phyloP scores from a whole-genome alignment of 2,888 invertebrate genomes.

The Drosophila imparisetae region DNA sequence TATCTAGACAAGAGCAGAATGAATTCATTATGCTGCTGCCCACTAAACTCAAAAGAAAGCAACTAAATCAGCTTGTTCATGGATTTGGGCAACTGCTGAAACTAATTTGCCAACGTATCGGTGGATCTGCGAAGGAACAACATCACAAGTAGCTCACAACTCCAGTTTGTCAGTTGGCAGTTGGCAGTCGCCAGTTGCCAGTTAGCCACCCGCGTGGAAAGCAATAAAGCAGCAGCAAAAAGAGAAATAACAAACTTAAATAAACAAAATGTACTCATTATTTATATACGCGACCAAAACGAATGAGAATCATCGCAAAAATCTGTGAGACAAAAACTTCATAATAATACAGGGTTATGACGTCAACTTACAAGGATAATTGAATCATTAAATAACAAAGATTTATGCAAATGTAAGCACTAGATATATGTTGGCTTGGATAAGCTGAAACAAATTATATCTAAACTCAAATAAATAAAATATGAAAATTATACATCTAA shows the following conservation, averaged over 20 bases:
- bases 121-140: constrained; percentile 46
- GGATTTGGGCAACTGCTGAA: constrained; percentile 54
- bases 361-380: background rate
- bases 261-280: constrained; percentile 80
- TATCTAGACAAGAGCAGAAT: constrained; percentile 40
- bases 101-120: constrained; percentile 77
- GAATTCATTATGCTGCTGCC: constrained; percentile 34
- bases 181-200: constrained; percentile 29
- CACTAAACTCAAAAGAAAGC: constrained; percentile 5
- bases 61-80: constrained; percentile 25
- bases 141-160: constrained; percentile 31
- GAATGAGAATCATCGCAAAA: constrained; percentile 62
- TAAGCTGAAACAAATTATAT: background rate
- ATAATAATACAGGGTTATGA: constrained; percentile 55
- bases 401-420: background rate
- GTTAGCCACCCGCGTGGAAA: constrained; percentile 74
- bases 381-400: background rate
- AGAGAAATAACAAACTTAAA: constrained; percentile 74
- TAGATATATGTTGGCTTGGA: background rate
- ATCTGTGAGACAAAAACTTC: constrained; percentile 57
- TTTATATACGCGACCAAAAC: constrained; percentile 70
- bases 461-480: background rate
- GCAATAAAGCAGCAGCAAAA: constrained; percentile 68
- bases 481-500: too few relatives aligned
- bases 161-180: constrained; percentile 41